These are phyloP conservation scores for Thamnophis sirtalis DNA, from an alignment of 2,113 vertebrate species.

Conservation along the genomic window DNA sequence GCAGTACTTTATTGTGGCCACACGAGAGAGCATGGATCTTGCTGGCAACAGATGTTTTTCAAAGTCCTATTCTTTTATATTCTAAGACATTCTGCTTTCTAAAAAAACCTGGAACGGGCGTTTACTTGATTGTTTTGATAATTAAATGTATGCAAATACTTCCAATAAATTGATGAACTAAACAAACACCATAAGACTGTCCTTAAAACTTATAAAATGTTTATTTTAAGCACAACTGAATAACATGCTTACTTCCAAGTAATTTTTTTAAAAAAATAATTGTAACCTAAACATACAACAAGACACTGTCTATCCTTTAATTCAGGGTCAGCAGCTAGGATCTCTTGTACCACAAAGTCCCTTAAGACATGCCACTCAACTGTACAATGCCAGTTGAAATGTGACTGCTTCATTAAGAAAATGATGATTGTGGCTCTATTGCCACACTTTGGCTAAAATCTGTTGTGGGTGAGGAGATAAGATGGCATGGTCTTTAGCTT, in stretches of 20 bases:
- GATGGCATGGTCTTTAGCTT: background rate
- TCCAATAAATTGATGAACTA: background rate
- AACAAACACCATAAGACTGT: background rate
- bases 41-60: background rate
- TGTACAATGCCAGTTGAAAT: background rate
- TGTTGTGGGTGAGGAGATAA: background rate
- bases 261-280: background rate
- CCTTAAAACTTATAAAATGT: background rate
- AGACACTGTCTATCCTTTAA: background rate
- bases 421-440: no score
- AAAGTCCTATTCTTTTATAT: background rate
- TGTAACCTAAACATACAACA: background rate
- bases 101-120: background rate
- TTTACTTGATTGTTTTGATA: background rate
- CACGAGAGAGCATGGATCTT: slow-evolving; percentile 65
- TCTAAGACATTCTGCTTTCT: background rate
- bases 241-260: background rate
- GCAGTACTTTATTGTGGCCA: slow-evolving; percentile 51
- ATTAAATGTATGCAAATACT: background rate
- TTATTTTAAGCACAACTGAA: background rate
- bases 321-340: background rate
- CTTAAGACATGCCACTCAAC: background rate
- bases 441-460: background rate
- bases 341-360: background rate
- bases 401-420: background rate